Evolutionary conservation across 2,888 invertebrate genomes (phyloP).

Genomic region (Dromius quadrimaculatus): DNA sequence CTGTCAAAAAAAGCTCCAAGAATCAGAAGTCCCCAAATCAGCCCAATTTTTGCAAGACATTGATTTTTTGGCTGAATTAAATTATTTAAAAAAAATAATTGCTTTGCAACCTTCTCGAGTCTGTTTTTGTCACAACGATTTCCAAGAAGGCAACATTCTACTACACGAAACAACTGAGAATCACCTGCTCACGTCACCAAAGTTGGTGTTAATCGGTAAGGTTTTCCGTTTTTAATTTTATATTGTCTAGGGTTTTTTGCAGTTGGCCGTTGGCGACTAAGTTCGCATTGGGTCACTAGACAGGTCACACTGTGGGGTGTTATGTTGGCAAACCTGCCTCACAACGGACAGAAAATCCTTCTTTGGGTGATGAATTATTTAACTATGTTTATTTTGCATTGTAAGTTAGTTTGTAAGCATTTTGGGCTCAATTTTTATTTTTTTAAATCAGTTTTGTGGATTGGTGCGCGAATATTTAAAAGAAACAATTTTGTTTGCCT

Average conservation of each 20-base stretch:
- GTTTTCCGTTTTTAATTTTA: slow-evolving; percentile 25
- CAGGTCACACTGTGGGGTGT: background rate
- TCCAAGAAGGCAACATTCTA: slow-evolving; percentile 89
- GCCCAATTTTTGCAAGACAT: slow-evolving; percentile 57
- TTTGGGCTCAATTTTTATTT: background rate
- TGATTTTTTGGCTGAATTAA: slow-evolving; percentile 76
- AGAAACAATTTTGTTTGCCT: too few species aligned
- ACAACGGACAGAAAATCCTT: background rate
- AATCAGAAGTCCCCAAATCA: slow-evolving; percentile 59
- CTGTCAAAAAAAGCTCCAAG: slow-evolving; percentile 67
- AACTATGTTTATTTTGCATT: slow-evolving; percentile 26
- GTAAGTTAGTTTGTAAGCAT: slow-evolving; percentile 13
- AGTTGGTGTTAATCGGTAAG: slow-evolving; percentile 64
- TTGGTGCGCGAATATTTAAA: too few species aligned
- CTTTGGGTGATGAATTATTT: slow-evolving; percentile 1
- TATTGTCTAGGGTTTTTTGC: slow-evolving; percentile 19
- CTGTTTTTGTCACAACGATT: slow-evolving; percentile 94
- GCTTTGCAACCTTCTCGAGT: slow-evolving; percentile 79
- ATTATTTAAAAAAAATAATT: slow-evolving; percentile 77
- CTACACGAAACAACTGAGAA: too few species aligned
- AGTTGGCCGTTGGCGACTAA: slow-evolving; percentile 2
- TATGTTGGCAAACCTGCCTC: background rate
- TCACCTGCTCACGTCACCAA: slow-evolving; percentile 56
- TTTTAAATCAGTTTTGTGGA: too few species aligned
- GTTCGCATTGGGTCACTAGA: slow-evolving; percentile 15